Conservation (phyloP, 2,113 vertebrate genomes). For the Panthera uncia region DNA sequence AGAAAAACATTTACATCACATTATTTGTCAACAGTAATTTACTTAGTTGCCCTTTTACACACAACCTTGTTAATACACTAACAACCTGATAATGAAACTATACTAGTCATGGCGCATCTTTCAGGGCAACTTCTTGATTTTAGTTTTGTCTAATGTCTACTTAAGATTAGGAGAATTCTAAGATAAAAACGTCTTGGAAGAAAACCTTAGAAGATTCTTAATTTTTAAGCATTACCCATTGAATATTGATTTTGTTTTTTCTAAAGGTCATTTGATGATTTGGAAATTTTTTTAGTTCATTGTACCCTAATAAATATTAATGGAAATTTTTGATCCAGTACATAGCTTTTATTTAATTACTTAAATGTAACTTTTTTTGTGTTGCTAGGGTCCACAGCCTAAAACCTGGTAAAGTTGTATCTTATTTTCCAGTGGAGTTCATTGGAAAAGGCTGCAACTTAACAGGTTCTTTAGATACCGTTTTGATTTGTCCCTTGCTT, state of each 20-base stretch:
- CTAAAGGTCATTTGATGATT: not conserved
- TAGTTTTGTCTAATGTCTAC: not conserved
- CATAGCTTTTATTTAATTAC: not conserved
- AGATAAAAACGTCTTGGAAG: not conserved
- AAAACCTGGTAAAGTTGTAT: not conserved
- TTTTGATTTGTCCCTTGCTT: not conserved
- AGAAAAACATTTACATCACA: not conserved
- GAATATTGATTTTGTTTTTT: not conserved
- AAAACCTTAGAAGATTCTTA: not conserved
- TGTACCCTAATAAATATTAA: not conserved
- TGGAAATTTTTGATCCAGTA: not conserved
- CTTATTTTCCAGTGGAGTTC: not conserved
- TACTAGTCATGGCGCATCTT: not conserved
- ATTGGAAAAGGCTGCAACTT: not conserved
- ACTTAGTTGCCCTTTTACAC: not conserved
- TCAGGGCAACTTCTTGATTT: not conserved
- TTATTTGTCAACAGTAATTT: slow-evolving; percentile 24
- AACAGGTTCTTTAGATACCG: not conserved
- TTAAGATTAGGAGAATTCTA: not conserved
- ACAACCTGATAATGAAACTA: not conserved
- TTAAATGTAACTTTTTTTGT: not conserved
- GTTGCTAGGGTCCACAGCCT: not conserved
- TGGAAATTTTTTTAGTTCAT: not conserved
- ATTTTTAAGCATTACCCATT: not conserved
- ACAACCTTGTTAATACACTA: not conserved